Conservation (phyloP, 1,140 invertebrate species). For the Diachasma alloeum region DNA sequence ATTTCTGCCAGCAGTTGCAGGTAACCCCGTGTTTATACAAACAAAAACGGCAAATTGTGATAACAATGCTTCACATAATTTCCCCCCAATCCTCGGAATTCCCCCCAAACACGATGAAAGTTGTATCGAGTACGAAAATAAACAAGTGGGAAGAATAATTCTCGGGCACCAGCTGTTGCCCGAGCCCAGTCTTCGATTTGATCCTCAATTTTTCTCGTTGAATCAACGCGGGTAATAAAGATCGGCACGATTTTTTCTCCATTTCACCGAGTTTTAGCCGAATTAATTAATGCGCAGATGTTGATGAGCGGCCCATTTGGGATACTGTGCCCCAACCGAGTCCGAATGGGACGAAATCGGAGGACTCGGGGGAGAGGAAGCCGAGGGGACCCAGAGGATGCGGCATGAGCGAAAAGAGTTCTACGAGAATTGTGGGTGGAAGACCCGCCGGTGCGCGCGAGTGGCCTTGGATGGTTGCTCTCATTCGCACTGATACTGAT, state of each 20-base stretch:
- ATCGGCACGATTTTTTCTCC: no score
- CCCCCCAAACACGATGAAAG: neutral
- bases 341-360: neutral
- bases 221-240: no score
- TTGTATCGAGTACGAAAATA: neutral
- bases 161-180: neutral
- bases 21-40: constrained; percentile 12
- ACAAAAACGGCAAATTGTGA: neutral
- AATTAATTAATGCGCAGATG: neutral
- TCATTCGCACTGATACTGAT: constrained; percentile 65
- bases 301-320: constrained; percentile 14
- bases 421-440: constrained; percentile 70
- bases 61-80: neutral
- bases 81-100: neutral
- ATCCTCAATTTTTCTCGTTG: neutral
- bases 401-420: constrained; percentile 70
- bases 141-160: neutral
- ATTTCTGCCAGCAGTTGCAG: constrained; percentile 32
- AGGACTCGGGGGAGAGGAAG: constrained; percentile 15
- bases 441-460: constrained; percentile 72
- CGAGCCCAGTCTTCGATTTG: neutral
- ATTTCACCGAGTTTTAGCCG: neutral
- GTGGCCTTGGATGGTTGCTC: constrained; percentile 85
- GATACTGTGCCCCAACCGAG: neutral
- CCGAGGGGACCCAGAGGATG: constrained; percentile 67